phyloP scores from a whole-genome alignment of 2,113 vertebrate species.

The Pelecanoides urinatrix region DNA sequence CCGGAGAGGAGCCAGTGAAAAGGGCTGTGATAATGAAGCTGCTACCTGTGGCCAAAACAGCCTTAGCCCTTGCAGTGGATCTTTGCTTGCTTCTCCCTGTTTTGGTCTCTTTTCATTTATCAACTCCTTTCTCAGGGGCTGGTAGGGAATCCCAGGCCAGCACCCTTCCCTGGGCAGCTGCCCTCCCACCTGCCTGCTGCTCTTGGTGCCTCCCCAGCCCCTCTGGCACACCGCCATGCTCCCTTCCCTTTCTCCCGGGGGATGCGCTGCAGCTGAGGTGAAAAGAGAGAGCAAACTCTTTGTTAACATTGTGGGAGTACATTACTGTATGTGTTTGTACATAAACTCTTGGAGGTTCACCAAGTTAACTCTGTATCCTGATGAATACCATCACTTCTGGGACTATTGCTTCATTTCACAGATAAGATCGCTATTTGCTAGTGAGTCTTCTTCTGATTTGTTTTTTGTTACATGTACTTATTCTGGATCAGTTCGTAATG shows the following conservation, averaged over 20 bases:
- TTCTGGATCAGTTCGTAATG: not conserved
- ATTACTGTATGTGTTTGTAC: not conserved
- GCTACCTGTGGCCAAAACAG: not conserved
- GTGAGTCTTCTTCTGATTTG: not conserved
- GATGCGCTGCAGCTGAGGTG: fast-evolving
- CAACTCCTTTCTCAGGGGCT: not conserved
- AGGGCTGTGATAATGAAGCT: not conserved
- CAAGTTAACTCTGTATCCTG: not conserved
- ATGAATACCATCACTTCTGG: not conserved
- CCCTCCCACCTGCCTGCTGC: not conserved
- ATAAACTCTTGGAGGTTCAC: not conserved
- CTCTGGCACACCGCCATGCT: fast-evolving
- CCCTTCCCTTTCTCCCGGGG: not conserved
- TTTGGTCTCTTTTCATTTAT: not conserved
- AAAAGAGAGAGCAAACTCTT: not conserved
- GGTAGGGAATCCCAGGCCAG: not conserved
- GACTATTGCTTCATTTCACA: not conserved
- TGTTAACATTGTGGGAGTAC: not conserved
- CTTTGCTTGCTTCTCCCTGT: not conserved
- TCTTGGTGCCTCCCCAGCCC: not conserved
- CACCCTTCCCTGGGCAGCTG: not conserved
- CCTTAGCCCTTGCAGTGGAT: not conserved
- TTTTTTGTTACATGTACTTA: not conserved
- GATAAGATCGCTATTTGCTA: not conserved
- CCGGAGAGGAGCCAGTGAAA: fast-evolving